Conservation (phyloP, 2,797 vertebrate genomes). For the Betta splendens region DNA sequence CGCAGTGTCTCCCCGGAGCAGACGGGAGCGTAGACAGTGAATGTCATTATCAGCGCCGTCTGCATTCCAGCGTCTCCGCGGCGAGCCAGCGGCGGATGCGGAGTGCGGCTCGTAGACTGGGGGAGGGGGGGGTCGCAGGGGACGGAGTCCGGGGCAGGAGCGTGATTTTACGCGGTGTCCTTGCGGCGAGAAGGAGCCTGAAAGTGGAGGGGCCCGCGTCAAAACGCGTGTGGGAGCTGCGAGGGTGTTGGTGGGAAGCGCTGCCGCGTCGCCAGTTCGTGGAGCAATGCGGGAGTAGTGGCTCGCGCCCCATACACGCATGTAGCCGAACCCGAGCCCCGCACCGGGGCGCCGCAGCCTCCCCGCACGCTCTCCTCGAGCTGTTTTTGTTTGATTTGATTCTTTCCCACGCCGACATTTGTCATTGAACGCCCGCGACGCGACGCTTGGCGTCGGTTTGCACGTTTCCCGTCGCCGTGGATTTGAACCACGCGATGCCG, state of each 20-base stretch:
- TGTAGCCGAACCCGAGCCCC: conserved; percentile 10
- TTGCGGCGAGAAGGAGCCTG: conserved; percentile 60
- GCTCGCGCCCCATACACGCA: conserved; percentile 10
- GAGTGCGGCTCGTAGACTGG: conserved; percentile 63
- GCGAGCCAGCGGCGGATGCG: conserved; percentile 65
- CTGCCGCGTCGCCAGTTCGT: no score
- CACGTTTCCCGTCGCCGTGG: conserved; percentile 30
- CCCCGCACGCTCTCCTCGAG: no score
- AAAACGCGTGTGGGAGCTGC: background rate
- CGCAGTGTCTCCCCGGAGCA: conserved; percentile 58
- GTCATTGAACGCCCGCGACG: conserved; percentile 44
- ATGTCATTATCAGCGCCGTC: conserved; percentile 84
- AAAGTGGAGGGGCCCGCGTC: background rate
- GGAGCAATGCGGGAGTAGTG: background rate
- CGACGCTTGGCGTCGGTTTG: conserved; percentile 20
- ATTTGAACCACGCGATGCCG: conserved; percentile 18
- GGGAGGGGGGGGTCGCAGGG: conserved; percentile 24
- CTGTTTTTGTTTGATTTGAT: conserved; percentile 22
- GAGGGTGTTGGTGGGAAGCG: background rate
- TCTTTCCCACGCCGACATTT: conserved; percentile 31
- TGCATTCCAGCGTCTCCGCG: conserved; percentile 76
- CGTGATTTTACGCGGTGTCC: conserved; percentile 69
- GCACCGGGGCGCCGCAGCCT: conserved; percentile 13
- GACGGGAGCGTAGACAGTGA: conserved; percentile 77
- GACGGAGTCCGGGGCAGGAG: conserved; percentile 41